Base-by-base conservation (phyloP, 2,888 invertebrate species). In the Ochropleura plecta region DNA sequence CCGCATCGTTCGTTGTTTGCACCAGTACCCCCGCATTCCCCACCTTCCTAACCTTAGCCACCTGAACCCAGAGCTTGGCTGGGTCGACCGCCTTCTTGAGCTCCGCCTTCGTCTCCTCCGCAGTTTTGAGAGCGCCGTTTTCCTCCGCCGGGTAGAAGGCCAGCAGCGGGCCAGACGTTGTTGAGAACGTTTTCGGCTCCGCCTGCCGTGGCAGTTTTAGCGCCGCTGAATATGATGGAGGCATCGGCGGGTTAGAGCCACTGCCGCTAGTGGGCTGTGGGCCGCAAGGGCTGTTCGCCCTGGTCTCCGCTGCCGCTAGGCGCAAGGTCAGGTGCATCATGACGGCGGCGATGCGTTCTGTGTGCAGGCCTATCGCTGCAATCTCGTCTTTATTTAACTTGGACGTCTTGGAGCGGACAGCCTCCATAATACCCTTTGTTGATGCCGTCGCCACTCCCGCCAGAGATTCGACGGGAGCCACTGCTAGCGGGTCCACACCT, bases 51-150 rank as follows among this genome's bases (percentile, higher is more conserved):
- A 67, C 49, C 6, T 53, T 55, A 0, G 59, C 1, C 0, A 88
- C 63, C 10, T 81, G 64, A 0, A 88, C 69, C 5, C 77, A 71
- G 0, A 63, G 1, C 0, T 49, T 9, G 0, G n/a, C 62, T 0
- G 83, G 85, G 8, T 76, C 40, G 0, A 88, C 40, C 0, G 75
- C 40, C 6, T 65, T 64, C 0, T 82, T 70, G 0, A 88, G 40
- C 0, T 18, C 68, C 0, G 62, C 20, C 14, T 82, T 83, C 0
- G 86, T 85, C 0, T 82, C 84, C 0, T 85, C 82, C 0, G 84
- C 73, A 0, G 80, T 76, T 4, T 76, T 82, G 0, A 76, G 7
- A 0, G 40, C 70, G 0, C 59, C 46, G 0, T 70, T 73, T 0
- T 67, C 62, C 0, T 49, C 62, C 0, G 63, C 76, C 4, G 76